Percentiles rank a stretch among this genome's conserved stretches.
These are phyloP conservation scores for Theretra japonica DNA, from an alignment of 2,888 invertebrate species.

Conservation along the genomic window DNA sequence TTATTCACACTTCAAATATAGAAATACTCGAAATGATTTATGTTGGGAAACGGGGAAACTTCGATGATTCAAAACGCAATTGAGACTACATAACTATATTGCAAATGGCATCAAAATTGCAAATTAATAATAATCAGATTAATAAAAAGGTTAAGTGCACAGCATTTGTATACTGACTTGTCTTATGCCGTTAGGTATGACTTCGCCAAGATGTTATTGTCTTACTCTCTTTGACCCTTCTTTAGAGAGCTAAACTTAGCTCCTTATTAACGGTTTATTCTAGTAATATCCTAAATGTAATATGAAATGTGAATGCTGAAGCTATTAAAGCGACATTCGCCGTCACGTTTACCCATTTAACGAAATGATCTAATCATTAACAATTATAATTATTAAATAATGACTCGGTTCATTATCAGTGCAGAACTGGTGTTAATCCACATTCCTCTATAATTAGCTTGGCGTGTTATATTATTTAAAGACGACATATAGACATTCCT, in stretches of 20 bases:
- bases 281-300: no score
- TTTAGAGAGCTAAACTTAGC: no score
- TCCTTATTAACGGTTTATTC: no score
- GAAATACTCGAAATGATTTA: neutral
- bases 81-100: neutral
- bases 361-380: neutral
- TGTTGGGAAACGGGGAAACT: neutral
- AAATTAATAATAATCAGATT: no score
- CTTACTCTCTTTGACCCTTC: no score
- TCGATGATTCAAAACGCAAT: neutral
- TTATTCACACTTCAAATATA: neutral
- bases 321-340: neutral
- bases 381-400: constrained; percentile 1
- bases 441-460: constrained; percentile 5
- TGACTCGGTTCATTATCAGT: neutral
- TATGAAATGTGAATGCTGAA: no score
- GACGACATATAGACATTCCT: neutral
- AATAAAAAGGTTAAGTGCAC: no score
- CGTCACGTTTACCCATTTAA: neutral
- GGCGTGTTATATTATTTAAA: neutral
- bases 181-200: no score
- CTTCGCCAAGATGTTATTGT: no score
- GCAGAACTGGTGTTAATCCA: neutral
- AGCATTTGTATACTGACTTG: no score
- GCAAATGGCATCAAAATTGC: no score